These are phyloP conservation scores for Rhyzopertha dominica DNA, from an alignment of 1,140 invertebrate species.

Conservation along the genomic window DNA sequence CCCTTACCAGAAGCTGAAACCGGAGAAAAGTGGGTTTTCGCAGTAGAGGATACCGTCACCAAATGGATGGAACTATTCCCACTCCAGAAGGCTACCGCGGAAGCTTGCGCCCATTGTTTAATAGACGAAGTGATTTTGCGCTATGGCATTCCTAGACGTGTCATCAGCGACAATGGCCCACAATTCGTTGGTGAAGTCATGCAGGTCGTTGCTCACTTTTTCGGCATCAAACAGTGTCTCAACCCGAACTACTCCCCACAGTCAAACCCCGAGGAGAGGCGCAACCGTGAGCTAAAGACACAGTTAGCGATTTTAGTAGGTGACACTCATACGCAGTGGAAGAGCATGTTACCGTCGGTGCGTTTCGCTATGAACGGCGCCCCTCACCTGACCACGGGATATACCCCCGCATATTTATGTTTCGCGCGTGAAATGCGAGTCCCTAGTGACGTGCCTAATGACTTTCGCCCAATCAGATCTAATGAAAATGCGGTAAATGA, in stretches of 20 bases:
- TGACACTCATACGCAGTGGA: constrained; percentile 41
- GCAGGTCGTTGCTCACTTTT: constrained; percentile 34
- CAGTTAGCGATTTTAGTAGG: constrained; percentile 36
- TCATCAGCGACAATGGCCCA: constrained; percentile 28
- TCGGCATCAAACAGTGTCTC: constrained; percentile 37
- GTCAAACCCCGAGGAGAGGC: constrained; percentile 43
- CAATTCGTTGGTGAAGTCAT: constrained; percentile 34
- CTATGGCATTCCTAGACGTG: constrained; percentile 20
- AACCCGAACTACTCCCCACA: constrained; percentile 41
- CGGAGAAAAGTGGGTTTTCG: constrained; percentile 19
- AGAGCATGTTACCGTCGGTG: constrained; percentile 37
- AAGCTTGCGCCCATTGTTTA: constrained; percentile 17
- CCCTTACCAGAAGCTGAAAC: constrained; percentile 41
- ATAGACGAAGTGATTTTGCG: constrained; percentile 25
- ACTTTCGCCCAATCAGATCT: constrained; percentile 26
- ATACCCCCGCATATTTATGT: constrained; percentile 44
- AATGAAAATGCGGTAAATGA: constrained; percentile 31
- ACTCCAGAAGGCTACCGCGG: constrained; percentile 22
- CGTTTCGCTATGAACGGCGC: constrained; percentile 46
- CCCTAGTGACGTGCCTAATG: constrained; percentile 27
- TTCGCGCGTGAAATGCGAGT: constrained; percentile 32
- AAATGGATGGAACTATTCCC: constrained; percentile 30
- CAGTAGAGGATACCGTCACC: constrained; percentile 23
- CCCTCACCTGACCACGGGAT: constrained; percentile 39
- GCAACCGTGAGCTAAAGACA: constrained; percentile 43